These are phyloP conservation scores for Lepidurus packardi DNA, from an alignment of 1,140 invertebrate genomes.

Conservation along the genomic window DNA sequence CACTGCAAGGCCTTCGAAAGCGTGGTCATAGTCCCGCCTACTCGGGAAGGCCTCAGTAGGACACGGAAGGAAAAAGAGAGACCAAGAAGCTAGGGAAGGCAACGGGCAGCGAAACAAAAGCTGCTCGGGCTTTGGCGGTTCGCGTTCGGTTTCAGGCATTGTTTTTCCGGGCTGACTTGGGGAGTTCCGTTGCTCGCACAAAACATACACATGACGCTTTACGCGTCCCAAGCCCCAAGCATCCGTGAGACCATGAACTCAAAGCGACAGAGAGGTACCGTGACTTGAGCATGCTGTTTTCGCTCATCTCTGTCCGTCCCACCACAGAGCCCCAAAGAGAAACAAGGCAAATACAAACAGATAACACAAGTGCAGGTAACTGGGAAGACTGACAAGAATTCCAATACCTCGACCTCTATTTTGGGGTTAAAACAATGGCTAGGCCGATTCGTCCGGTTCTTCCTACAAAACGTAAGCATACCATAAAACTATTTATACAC, in stretches of 20 bases:
- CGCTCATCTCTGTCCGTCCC: neutral
- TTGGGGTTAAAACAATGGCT: too few relatives aligned
- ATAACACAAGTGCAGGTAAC: too few relatives aligned
- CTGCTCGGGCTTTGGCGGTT: neutral
- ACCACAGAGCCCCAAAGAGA: neutral
- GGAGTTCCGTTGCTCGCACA: neutral
- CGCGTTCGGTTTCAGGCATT: neutral
- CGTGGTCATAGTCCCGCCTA: neutral
- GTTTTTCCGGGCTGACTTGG: neutral
- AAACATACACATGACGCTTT: slow-evolving; percentile 1
- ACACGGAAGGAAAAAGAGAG: neutral
- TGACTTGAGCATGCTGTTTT: slow-evolving; percentile 14
- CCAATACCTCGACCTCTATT: too few relatives aligned
- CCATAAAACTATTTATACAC: too few relatives aligned
- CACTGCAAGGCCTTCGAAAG: neutral
- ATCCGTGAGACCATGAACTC: neutral
- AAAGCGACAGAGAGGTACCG: neutral
- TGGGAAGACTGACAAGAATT: too few relatives aligned
- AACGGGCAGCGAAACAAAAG: too few relatives aligned
- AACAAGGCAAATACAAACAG: too few relatives aligned
- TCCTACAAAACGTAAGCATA: too few relatives aligned
- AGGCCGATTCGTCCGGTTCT: too few relatives aligned
- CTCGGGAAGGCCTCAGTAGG: neutral
- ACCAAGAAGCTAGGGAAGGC: neutral
- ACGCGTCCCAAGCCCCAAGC: neutral